Evolutionary conservation across 2,888 invertebrate species (phyloP).

Genomic region (Lasioglossum vierecki): DNA sequence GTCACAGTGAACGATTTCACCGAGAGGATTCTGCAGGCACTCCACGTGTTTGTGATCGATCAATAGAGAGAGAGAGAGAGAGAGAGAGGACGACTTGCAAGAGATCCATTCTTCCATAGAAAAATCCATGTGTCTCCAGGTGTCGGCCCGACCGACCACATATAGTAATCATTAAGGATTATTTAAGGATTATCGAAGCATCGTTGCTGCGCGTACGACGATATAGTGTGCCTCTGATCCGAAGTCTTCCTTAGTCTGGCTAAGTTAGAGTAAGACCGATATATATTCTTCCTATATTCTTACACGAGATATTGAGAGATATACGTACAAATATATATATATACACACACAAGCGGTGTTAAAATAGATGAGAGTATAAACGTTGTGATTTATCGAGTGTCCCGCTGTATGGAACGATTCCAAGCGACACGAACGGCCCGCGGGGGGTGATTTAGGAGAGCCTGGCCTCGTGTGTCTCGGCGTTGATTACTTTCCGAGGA

Average conservation of each 20-base stretch:
- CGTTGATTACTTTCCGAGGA: constrained; percentile 32
- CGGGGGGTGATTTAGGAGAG: constrained; percentile 6
- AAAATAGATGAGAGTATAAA: background rate
- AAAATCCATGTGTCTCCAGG: constrained; percentile 73
- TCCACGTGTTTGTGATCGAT: constrained; percentile 52
- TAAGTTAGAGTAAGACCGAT: constrained; percentile 47
- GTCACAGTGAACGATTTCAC: background rate
- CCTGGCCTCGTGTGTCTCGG: constrained; percentile 12
- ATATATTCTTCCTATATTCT: constrained; percentile 61
- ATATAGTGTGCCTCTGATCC: constrained; percentile 79
- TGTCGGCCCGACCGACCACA: constrained; percentile 55
- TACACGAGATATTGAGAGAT: constrained; percentile 41
- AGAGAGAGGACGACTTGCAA: background rate
- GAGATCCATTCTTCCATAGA: constrained; percentile 44
- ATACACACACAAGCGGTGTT: background rate
- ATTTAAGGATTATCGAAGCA: constrained; percentile 37
- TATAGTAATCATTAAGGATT: constrained; percentile 34
- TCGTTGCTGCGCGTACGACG: constrained; percentile 40
- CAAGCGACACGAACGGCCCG: background rate
- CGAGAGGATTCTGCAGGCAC: background rate
- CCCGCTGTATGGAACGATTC: constrained; percentile 12
- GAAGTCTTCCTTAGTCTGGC: constrained; percentile 77
- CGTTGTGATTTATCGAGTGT: background rate
- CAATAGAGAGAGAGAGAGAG: constrained; percentile 11
- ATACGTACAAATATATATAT: constrained; percentile 21